Conservation (phyloP, 2,888 invertebrate species). For the Ichneumoninae sp. region DNA sequence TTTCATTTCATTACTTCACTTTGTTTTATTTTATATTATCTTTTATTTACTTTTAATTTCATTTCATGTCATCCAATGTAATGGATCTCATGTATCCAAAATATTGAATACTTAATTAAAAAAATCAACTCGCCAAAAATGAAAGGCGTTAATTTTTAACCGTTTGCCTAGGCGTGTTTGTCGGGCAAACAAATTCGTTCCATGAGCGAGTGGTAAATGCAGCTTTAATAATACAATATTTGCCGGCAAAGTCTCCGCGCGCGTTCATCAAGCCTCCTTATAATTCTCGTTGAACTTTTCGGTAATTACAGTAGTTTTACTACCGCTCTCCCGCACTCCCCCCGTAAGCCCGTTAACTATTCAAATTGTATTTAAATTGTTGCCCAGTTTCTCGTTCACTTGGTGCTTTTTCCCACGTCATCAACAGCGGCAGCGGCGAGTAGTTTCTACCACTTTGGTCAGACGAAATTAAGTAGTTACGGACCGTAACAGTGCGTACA, state of each 20-base stretch:
- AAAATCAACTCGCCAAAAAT: background rate
- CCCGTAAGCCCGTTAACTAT: slow-evolving; percentile 71
- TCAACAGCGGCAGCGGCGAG: background rate
- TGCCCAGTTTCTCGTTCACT: slow-evolving; percentile 46
- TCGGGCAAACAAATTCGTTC: slow-evolving; percentile 78
- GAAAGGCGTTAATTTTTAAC: slow-evolving; percentile 15
- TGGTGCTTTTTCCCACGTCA: slow-evolving; percentile 17
- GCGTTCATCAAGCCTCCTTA: slow-evolving; percentile 6
- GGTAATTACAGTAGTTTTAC: slow-evolving; percentile 67
- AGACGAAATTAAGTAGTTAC: slow-evolving; percentile 7
- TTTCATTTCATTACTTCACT: too few species aligned
- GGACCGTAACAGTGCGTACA: background rate
- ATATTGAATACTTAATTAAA: too few species aligned
- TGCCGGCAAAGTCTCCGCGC: slow-evolving; percentile 64
- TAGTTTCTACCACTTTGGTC: slow-evolving; percentile 37
- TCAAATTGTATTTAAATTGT: slow-evolving; percentile 78
- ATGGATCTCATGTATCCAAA: too few species aligned
- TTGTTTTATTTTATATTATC: too few species aligned
- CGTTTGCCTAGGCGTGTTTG: slow-evolving; percentile 68
- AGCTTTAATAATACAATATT: slow-evolving; percentile 81
- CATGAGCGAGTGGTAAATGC: slow-evolving; percentile 75
- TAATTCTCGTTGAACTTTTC: slow-evolving; percentile 4
- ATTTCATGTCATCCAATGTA: too few species aligned
- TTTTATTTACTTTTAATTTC: too few species aligned
- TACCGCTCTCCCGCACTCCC: slow-evolving; percentile 47